Base-by-base conservation (phyloP, 2,113 vertebrate genomes). In the Microtus ochrogaster region DNA sequence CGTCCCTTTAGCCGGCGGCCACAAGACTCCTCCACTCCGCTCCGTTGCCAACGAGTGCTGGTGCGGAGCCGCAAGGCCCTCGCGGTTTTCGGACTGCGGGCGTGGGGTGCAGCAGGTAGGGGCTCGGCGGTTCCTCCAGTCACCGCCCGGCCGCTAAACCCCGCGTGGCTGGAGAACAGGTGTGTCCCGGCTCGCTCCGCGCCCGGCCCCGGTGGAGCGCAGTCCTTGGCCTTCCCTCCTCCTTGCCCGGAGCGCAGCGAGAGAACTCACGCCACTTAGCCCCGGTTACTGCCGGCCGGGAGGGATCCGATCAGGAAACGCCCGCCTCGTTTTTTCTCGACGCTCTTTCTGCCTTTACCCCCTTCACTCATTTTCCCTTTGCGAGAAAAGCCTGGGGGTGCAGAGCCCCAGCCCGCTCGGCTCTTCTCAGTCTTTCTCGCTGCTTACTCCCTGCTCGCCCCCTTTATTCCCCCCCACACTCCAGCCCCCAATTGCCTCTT, bases 151-250 rank as follows among this genome's bases (percentile, higher is more conserved):
- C 92, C 61, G 96, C 89, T 39, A 87, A 97, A 90, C 91, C 87
- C 94, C 24, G 84, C 74, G 95, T 95, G 19, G 94, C 91, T 93
- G n/a, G 78, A 78, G 94, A 97, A 98, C 97, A 98, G 97, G 97
- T 98, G 97, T 78, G 93, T 70, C 81, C 87, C 90, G 0, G 73
- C 47, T 96, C 52, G 61, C 85, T 65, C 63, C 0, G 79, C 36
- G 85, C 90, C 73, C 0, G n/a, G 76, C 47, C 82, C 49, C n/a
- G 13, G 85, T 55, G 26, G 55, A 61, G 55, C 74, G 88, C 70
- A 1, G 74, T 78, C 92, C 92, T 73, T 76, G 65, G 90, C 78
- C 94, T 95, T 93, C 24, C 94, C 94, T n/a, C 58, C 55, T 4
- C 86, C 68, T 92, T 9, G 52, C 73, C 92, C 39, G n/a, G 65